Evolutionary conservation across 2,113 vertebrate species (phyloP).

Genomic region (Sinosuthora webbiana): DNA sequence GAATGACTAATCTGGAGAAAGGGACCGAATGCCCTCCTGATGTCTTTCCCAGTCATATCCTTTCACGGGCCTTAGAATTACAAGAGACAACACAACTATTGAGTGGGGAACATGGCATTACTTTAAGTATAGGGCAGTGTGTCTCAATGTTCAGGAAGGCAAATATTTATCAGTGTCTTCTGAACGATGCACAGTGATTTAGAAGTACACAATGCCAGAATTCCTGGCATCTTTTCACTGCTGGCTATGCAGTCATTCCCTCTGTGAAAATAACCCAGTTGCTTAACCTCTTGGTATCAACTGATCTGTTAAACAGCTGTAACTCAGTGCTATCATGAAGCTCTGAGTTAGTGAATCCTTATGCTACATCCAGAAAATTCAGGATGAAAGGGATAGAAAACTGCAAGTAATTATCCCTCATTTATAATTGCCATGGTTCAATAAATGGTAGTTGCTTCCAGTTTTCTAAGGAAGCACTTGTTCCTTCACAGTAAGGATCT

Average conservation of each 20-base stretch:
- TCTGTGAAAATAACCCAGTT: slow-evolving; percentile 15
- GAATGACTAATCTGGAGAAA: slow-evolving; percentile 7
- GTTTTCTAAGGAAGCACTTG: not conserved
- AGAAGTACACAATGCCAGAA: not conserved
- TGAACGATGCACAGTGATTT: not conserved
- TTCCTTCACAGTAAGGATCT: not conserved
- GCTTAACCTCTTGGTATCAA: not conserved
- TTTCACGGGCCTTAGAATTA: not conserved
- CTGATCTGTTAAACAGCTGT: not conserved
- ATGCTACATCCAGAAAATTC: not conserved
- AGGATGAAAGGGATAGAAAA: not conserved
- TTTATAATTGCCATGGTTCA: not conserved
- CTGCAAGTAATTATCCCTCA: not conserved
- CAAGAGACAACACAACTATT: not conserved
- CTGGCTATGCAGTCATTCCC: not conserved
- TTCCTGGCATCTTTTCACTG: not conserved
- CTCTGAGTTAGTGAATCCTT: not conserved
- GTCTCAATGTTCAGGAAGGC: not conserved
- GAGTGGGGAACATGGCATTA: not conserved
- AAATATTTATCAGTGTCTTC: slow-evolving; percentile 7
- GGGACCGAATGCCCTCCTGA: not conserved
- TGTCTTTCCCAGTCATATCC: not conserved
- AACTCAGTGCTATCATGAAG: not conserved
- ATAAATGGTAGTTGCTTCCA: not conserved
- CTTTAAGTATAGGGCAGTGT: not conserved